Base-by-base conservation (phyloP, 2,888 invertebrate genomes). In the Rutpela maculata region DNA sequence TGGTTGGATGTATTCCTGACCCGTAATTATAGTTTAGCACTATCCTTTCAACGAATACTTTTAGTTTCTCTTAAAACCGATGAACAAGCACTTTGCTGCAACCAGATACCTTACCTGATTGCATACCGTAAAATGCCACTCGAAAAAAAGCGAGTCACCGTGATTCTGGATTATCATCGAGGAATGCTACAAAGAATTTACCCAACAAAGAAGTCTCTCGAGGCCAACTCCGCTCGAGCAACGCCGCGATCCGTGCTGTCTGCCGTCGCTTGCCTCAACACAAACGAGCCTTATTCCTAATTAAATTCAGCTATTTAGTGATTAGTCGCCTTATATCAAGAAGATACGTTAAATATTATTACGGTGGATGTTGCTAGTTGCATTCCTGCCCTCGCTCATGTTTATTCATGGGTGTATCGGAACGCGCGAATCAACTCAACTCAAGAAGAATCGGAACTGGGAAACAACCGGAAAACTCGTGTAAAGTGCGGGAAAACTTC, bases 31-130 rank as follows among this genome's bases (percentile, higher is more conserved):
- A 81, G 84, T 87, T 87, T 84, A 84, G 83, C 84, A 83, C 80
- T 83, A 84, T 81, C 83, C 82, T 84, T 86, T 86, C 84, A 85
- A 85, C 81, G 84, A 84, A 84, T 84, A 84, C 85, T 84, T 86
- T 86, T 87, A 86, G 87, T 89, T 88, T 89, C 88, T 89, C 85
- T 89, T 89, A 89, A 89, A 89, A 86, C 85, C 85, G 85, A 88
- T 89, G 89, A 89, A 87, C 88, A 86, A 86, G 88, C 88, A 87
- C 83, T 89, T 88, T 86, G 82, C 81, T 80, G 75, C 78, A 80
- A 75, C 78, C 77, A 85, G 87, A 87, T 88, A 86, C 84, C 85
- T 83, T 85, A 84, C 85, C 86, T 86, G 88, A 87, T 87, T 87
- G 85, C 84, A 82, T 83, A 81, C 83, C 82, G 83, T 85, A 86